Conservation (phyloP, 2,888 invertebrate genomes). For the Mesopsocus fuscifrons region DNA sequence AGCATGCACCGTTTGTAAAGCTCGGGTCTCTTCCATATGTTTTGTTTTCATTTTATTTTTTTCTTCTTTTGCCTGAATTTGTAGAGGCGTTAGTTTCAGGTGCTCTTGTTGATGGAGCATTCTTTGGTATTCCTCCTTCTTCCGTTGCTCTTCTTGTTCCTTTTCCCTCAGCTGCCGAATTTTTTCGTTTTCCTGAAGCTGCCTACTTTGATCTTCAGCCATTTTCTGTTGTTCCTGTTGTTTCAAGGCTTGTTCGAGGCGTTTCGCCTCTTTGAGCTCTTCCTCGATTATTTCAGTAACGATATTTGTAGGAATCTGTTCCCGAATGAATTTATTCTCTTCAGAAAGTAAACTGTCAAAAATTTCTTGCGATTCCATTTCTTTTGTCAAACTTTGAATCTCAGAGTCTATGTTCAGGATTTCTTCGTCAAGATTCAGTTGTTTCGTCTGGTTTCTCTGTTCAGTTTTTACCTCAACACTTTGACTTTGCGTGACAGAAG, state of each 20-base stretch:
- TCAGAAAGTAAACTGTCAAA: not conserved
- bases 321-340: not conserved
- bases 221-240: not conserved
- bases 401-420: constrained; percentile 2
- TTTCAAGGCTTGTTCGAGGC: not conserved
- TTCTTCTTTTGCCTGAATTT: constrained; percentile 7
- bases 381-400: not conserved
- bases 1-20: not conserved
- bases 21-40: not conserved
- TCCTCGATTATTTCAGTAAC: constrained; percentile 3
- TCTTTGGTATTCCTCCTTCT: constrained; percentile 3
- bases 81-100: not conserved
- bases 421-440: constrained; percentile 4
- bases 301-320: not conserved
- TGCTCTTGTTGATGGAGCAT: constrained; percentile 4
- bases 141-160: not conserved
- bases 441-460: too few relatives aligned
- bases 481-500: too few relatives aligned
- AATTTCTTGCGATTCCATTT: not conserved
- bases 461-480: too few relatives aligned
- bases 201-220: not conserved
- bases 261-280: not conserved
- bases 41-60: constrained; percentile 2
- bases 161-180: not conserved
- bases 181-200: not conserved